These are phyloP conservation scores for Seriola rivoliana DNA, from an alignment of 2,113 vertebrate species.

Conservation along the genomic window DNA sequence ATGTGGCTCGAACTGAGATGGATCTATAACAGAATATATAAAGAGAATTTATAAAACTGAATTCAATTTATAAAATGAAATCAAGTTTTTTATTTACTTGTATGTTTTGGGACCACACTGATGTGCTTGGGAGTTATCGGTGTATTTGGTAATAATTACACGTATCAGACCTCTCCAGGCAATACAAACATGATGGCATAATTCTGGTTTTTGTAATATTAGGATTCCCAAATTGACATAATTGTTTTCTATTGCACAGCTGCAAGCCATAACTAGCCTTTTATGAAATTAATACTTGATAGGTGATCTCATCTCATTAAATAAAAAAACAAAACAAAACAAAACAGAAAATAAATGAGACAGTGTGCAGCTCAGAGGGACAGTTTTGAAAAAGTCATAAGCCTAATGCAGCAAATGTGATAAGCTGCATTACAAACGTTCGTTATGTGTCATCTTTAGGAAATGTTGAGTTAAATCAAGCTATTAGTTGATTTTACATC, in stretches of 20 bases:
- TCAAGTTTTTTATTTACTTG: not conserved
- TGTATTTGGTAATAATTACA: slow-evolving; percentile 25
- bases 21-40: not conserved
- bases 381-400: not conserved
- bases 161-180: slow-evolving; percentile 18
- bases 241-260: slow-evolving; percentile 59
- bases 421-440: not conserved
- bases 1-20: not conserved
- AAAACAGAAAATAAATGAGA: slow-evolving; percentile 18
- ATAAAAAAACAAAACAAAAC: not conserved
- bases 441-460: not conserved
- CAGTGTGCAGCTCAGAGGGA: slow-evolving; percentile 10
- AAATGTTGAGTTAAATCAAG: not conserved
- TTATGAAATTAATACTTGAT: slow-evolving; percentile 51
- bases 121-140: not conserved
- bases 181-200: slow-evolving; percentile 14
- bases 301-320: slow-evolving; percentile 27
- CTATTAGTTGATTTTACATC: not conserved
- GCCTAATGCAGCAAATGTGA: not conserved
- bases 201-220: slow-evolving; percentile 43
- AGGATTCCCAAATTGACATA: slow-evolving; percentile 48
- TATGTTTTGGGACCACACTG: not conserved
- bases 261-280: slow-evolving; percentile 46
- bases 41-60: not conserved
- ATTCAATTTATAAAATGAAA: not conserved